Evolutionary conservation across 2,888 invertebrate genomes (phyloP).

Genomic region (Zygothrica quintamaculata): DNA sequence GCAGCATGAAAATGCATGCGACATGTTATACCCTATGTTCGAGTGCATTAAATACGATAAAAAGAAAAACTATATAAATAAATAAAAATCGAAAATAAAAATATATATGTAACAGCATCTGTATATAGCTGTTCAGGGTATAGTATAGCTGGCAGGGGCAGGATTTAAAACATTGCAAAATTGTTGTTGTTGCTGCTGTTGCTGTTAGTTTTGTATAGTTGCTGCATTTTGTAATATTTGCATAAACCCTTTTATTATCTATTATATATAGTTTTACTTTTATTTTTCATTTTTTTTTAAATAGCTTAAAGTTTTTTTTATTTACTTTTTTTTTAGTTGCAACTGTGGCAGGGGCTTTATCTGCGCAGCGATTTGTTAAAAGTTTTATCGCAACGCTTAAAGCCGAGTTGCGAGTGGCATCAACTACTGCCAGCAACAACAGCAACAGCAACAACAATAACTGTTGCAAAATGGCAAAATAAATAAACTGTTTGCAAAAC

Average conservation of each 20-base stretch:
- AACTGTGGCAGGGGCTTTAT: conserved; percentile 53
- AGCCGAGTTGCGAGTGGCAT: conserved; percentile 35
- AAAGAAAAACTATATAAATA: too few species aligned
- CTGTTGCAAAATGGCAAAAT: conserved; percentile 48
- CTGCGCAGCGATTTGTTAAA: conserved; percentile 75
- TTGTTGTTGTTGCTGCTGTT: conserved; percentile 8
- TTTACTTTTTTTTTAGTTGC: conserved; percentile 8
- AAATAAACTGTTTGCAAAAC: conserved; percentile 62
- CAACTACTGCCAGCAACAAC: too few species aligned
- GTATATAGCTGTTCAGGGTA: conserved; percentile 24
- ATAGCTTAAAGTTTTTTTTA: conserved; percentile 4
- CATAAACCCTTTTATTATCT: conserved; percentile 75
- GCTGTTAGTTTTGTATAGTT: conserved; percentile 13
- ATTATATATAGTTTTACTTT: conserved; percentile 24
- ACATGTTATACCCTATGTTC: conserved; percentile 21
- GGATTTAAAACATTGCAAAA: conserved; percentile 21
- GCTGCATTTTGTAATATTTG: conserved; percentile 59
- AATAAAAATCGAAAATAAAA: too few species aligned
- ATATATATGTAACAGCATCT: conserved; percentile 1
- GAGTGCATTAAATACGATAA: conserved; percentile 21
- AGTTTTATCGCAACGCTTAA: conserved; percentile 76
- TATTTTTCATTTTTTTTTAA: conserved; percentile 18
- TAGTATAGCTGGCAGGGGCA: too few species aligned
- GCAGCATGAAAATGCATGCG: conserved; percentile 26
- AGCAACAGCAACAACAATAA: conserved; percentile 28